Percentiles rank a stretch among this genome's conserved stretches.
These are phyloP conservation scores for Drosophila pseudotakahashii DNA, from an alignment of 2,888 invertebrate genomes.

Conservation along the genomic window DNA sequence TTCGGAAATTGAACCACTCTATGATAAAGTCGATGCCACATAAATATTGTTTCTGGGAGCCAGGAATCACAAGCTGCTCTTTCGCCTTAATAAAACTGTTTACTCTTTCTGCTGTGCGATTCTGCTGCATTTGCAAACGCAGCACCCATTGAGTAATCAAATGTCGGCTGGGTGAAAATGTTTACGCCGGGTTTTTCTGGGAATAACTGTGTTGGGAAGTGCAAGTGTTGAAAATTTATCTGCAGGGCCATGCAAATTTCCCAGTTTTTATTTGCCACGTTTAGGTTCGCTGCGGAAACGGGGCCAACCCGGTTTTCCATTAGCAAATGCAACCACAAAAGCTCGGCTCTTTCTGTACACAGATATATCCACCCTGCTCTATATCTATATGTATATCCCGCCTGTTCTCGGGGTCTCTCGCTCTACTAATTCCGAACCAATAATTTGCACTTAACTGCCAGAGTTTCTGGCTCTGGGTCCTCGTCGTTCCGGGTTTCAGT, in stretches of 20 bases:
- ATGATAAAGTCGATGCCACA: slow-evolving; percentile 35
- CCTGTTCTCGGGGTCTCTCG: slow-evolving; percentile 32
- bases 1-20: slow-evolving; percentile 39
- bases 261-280: slow-evolving; percentile 22
- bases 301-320: slow-evolving; percentile 57
- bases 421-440: slow-evolving; percentile 63
- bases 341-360: slow-evolving; percentile 17
- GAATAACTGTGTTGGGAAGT: slow-evolving; percentile 15
- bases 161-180: slow-evolving; percentile 25
- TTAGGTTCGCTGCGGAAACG: slow-evolving; percentile 6
- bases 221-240: slow-evolving; percentile 40
- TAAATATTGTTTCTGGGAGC: slow-evolving; percentile 60
- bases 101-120: slow-evolving; percentile 29
- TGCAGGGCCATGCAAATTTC: slow-evolving; percentile 28
- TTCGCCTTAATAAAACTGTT: slow-evolving; percentile 47
- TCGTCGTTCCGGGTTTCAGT: slow-evolving; percentile 45
- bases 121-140: slow-evolving; percentile 23
- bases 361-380: slow-evolving; percentile 3
- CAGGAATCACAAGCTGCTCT: slow-evolving; percentile 15
- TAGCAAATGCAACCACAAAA: slow-evolving; percentile 74
- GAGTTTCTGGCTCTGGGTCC: slow-evolving; percentile 29
- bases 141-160: slow-evolving; percentile 29
- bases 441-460: slow-evolving; percentile 71
- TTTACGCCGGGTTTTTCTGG: slow-evolving; percentile 27
- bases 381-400: not conserved